Percentiles rank a stretch among this genome's conserved stretches.
phyloP scores from a whole-genome alignment of 2,888 invertebrate species.

The Volucella bombylans region DNA sequence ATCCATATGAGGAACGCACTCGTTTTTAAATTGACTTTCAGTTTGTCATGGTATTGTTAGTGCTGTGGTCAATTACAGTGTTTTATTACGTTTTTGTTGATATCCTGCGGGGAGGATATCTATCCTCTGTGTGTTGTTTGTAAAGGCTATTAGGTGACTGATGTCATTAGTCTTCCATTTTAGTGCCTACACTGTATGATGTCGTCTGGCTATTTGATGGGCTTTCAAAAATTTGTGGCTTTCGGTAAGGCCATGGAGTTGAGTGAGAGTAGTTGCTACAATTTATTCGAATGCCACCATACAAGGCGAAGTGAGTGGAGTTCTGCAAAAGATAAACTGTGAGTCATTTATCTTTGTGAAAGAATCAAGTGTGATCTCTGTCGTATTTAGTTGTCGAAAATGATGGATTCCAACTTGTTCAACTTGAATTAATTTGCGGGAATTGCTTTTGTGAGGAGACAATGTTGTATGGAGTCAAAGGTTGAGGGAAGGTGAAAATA shows the following conservation, averaged over 20 bases:
- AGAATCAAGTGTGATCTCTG: conserved; percentile 16
- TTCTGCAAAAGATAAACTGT: conserved; percentile 11
- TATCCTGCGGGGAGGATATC: not conserved
- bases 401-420: conserved; percentile 21
- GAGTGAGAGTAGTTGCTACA: not conserved
- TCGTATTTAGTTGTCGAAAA: conserved; percentile 11
- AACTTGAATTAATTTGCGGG: conserved; percentile 25
- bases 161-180: conserved; percentile 24
- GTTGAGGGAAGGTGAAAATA: too few relatives aligned
- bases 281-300: not conserved
- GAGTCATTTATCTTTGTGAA: conserved; percentile 10
- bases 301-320: not conserved
- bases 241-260: not conserved
- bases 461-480: too few relatives aligned
- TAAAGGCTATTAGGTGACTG: conserved; percentile 1
- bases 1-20: conserved; percentile 15
- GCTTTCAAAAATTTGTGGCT: conserved; percentile 21
- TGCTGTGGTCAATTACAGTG: conserved; percentile 24
- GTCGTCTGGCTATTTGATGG: conserved; percentile 3
- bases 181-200: conserved; percentile 3
- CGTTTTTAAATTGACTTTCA: conserved; percentile 15
- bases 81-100: conserved; percentile 7
- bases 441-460: not conserved
- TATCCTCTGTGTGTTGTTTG: not conserved
- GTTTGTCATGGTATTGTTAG: not conserved